Evolutionary conservation across 2,797 vertebrate species (phyloP), one percentile per base, ranked within the genome.

Genomic region (Pangasius krempfi): DNA sequence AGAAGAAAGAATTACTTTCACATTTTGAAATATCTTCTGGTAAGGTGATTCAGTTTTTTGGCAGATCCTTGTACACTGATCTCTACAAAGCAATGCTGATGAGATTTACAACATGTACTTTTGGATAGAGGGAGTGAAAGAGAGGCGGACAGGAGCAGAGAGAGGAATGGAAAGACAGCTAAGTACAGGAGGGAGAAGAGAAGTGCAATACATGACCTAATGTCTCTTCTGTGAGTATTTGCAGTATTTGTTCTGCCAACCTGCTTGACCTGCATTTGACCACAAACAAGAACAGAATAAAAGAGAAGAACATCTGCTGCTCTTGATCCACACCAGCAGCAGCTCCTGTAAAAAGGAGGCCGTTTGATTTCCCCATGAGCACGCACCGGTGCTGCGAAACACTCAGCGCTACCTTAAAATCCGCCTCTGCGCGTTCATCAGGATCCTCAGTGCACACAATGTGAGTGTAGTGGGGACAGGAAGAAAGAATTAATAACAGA

Each of bases 401-500:
- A 44, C 50, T 72, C 40, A 22, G 25, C 25, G 78, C 87, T 88
- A 88, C 89, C 88, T 86, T 81, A 37, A 58, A 72, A 93, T 87
- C 91, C 92, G 83, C 56, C 64, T 83, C 70, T 75, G 85, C 89
- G 76, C 81, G 89, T 86, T 83, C 89, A 78, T 90, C 86, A 85
- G 84, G 89, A 90, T 90, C 70, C 72, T 0, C 20, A 64, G 87
- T 80, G 10, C 89, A 93, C 91, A 96, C 94, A 95, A 94, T 94
- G 92, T 91, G 89, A 89, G 90, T 66, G 88, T 33, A 72, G 47
- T 22, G 73, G 64, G 10, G 88, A 87, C 90, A 94, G 95, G 94
- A 95, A 96, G 94, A 94, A 95, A 95, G 91, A 93, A 94, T 93
- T 94, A 94, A 93, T 91, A 40, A 40, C 4, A 93, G 92, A 92